Conservation (phyloP, 2,797 vertebrate species). For the Galaxias olidus region DNA sequence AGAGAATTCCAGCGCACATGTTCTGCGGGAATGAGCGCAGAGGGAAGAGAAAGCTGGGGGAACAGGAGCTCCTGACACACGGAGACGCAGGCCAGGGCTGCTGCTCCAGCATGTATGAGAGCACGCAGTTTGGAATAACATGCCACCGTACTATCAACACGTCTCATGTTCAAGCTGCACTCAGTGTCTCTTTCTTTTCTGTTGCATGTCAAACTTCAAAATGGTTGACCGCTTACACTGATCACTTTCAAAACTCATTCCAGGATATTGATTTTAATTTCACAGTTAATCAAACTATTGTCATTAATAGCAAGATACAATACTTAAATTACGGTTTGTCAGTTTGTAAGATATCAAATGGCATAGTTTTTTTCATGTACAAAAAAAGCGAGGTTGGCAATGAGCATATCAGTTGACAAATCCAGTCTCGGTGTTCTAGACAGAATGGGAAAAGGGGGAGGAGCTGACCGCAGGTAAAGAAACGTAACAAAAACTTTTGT, state of each 20-base stretch:
- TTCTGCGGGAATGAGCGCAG: constrained; percentile 62
- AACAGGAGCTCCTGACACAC: constrained; percentile 48
- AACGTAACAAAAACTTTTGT: constrained; percentile 41
- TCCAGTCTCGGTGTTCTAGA: constrained; percentile 27
- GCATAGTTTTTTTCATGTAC: neutral
- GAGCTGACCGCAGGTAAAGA: constrained; percentile 54
- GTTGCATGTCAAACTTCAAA: neutral
- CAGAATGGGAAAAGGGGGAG: constrained; percentile 42
- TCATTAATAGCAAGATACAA: neutral
- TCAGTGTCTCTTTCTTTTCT: constrained; percentile 5
- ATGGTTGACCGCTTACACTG: neutral
- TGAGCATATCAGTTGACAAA: constrained; percentile 33
- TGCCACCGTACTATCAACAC: constrained; percentile 57
- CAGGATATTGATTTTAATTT: neutral
- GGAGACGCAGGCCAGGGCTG: constrained; percentile 45
- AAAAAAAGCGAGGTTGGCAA: neutral
- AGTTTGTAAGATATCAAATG: neutral
- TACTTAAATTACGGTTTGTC: neutral
- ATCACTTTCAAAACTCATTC: neutral
- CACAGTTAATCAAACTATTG: neutral
- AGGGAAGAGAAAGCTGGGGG: constrained; percentile 26
- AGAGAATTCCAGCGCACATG: constrained; percentile 79
- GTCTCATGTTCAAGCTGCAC: neutral
- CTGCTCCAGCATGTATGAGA: constrained; percentile 45
- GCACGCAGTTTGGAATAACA: constrained; percentile 55